These are phyloP conservation scores for Aphaenogaster ashmeadi DNA, from an alignment of 1,140 invertebrate species.

Conservation along the genomic window DNA sequence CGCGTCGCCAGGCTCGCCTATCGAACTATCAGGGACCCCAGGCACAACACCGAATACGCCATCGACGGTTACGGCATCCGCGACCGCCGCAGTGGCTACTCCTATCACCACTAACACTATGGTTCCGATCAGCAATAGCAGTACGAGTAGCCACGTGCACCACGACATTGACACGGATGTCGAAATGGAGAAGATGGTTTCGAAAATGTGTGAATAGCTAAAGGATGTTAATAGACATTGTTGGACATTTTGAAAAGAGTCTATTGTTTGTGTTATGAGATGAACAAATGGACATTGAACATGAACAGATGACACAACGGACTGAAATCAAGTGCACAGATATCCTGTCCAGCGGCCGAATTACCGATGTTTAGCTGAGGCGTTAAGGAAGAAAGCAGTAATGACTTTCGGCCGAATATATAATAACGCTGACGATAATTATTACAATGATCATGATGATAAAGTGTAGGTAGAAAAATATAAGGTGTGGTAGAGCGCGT, in stretches of 20 bases:
- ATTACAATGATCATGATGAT: conserved; percentile 39
- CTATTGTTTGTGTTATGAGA: conserved; percentile 86
- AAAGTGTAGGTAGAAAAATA: conserved; percentile 30
- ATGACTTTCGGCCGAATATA: conserved; percentile 45
- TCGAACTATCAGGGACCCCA: conserved; percentile 80
- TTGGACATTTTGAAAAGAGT: conserved; percentile 87
- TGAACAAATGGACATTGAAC: conserved; percentile 74
- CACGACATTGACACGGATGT: conserved; percentile 89
- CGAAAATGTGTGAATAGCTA: conserved; percentile 90
- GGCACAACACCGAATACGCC: conserved; percentile 82
- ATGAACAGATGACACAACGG: conserved; percentile 55
- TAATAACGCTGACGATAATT: conserved; percentile 34
- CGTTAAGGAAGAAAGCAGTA: conserved; percentile 39
- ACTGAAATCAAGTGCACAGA: conserved; percentile 55
- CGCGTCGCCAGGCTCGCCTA: conserved; percentile 85
- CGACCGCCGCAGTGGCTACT: conserved; percentile 68
- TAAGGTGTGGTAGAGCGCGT: conserved; percentile 31
- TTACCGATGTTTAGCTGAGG: conserved; percentile 50
- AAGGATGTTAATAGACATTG: conserved; percentile 85
- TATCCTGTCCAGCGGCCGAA: conserved; percentile 51
- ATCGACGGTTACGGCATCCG: conserved; percentile 72
- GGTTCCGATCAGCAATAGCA: conserved; percentile 72
- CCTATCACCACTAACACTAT: conserved; percentile 72
- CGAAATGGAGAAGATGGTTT: conserved; percentile 92
- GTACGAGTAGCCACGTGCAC: conserved; percentile 84